Percentiles rank a stretch among this genome's conserved stretches.
Conservation (phyloP, 2,113 vertebrate genomes). For the Petaurus breviceps region DNA sequence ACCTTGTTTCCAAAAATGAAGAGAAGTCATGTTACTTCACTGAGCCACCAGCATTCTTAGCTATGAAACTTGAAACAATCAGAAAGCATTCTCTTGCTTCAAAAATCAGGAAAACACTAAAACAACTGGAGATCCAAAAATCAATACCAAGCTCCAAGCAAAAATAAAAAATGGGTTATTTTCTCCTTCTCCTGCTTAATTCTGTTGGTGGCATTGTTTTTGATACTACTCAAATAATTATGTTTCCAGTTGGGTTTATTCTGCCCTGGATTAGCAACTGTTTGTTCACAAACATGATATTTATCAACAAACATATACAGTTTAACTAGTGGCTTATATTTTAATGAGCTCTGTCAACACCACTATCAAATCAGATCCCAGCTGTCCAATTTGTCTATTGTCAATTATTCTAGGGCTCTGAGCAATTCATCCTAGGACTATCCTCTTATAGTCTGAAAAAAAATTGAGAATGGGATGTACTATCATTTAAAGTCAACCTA, state of each 20-base stretch:
- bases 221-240: conserved; percentile 13
- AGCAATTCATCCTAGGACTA: background rate
- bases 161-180: background rate
- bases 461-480: background rate
- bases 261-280: background rate
- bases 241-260: background rate
- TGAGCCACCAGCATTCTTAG: background rate
- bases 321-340: conserved; percentile 22
- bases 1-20: conserved; percentile 2
- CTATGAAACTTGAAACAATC: background rate
- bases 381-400: background rate
- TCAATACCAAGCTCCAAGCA: background rate
- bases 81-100: conserved; percentile 5
- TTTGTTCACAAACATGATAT: conserved; percentile 33
- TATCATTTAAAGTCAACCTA: background rate
- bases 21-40: background rate
- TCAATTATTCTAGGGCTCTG: background rate
- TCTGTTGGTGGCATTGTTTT: background rate
- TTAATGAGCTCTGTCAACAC: conserved; percentile 20
- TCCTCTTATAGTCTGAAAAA: conserved; percentile 9
- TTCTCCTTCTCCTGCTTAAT: background rate
- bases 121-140: background rate
- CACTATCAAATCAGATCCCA: background rate
- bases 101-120: conserved; percentile 11
- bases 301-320: background rate